phyloP scores from a whole-genome alignment of 64 coral and sea anemone genomes.

The Stichodactyla helianthus region DNA sequence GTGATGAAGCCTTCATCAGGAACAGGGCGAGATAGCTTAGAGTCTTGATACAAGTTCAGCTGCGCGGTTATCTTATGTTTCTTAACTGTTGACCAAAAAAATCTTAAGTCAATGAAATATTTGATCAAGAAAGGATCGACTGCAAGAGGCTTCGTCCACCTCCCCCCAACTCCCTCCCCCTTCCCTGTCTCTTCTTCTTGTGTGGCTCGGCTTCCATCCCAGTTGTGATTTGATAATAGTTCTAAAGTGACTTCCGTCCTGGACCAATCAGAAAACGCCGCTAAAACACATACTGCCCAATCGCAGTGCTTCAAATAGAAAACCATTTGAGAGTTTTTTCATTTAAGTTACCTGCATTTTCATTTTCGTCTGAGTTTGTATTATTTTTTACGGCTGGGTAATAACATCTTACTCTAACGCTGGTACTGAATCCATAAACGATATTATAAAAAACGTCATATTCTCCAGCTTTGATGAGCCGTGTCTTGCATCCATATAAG shows the following conservation, averaged over 20 bases:
- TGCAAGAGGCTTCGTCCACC: too few species aligned
- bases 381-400: not conserved
- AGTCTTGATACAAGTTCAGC: not conserved
- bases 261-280: not conserved
- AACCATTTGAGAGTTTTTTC: too few species aligned
- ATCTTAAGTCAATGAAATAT: not conserved
- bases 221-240: too few species aligned
- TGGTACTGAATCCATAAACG: not conserved
- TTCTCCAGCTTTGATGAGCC: not conserved
- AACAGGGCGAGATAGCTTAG: not conserved
- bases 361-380: not conserved
- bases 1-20: not conserved
- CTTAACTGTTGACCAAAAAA: not conserved
- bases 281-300: too few species aligned
- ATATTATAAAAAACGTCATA: not conserved
- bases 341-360: not conserved
- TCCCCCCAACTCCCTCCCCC: too few species aligned
- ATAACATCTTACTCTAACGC: not conserved
- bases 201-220: not conserved
- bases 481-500: constrained; percentile 14
- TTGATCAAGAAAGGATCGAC: too few species aligned
- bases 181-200: too few species aligned
- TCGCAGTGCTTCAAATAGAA: too few species aligned
- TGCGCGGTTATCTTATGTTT: not conserved
- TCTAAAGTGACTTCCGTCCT: not conserved